Evolutionary conservation across 2,888 invertebrate species (phyloP).

Genomic region (Saturnia japonica): DNA sequence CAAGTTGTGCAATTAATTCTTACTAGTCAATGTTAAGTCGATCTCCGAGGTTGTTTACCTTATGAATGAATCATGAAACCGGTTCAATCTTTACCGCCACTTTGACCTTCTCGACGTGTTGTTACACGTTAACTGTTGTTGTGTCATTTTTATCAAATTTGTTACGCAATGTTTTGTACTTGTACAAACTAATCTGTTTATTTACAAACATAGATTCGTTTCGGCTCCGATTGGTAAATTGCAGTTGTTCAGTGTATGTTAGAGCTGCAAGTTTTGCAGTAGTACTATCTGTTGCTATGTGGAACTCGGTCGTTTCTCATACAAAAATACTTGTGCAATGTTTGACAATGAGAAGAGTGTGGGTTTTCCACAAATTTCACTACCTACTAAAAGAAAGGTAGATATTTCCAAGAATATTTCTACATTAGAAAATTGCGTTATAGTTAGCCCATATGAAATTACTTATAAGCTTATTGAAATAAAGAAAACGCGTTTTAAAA

Average conservation of each 20-base stretch:
- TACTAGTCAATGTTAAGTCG: not conserved
- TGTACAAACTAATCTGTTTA: not conserved
- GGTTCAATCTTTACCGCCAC: not conserved
- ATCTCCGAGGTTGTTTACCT: slow-evolving; percentile 12
- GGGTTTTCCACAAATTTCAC: not conserved
- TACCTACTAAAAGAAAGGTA: not conserved
- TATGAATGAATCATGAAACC: slow-evolving; percentile 7
- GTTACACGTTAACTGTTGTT: not conserved
- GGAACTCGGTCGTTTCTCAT: not conserved
- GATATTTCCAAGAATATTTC: not conserved
- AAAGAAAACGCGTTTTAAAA: too few relatives aligned
- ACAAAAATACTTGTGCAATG: not conserved
- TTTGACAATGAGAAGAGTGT: not conserved
- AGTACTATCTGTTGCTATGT: not conserved
- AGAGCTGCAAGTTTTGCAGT: not conserved
- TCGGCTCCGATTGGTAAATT: not conserved
- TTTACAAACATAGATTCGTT: not conserved
- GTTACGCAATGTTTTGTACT: not conserved
- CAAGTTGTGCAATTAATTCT: slow-evolving; percentile 4
- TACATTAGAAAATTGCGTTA: not conserved
- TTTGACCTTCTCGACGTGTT: not conserved
- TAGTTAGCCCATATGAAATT: too few relatives aligned
- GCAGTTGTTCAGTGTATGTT: not conserved
- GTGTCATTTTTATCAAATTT: not conserved
- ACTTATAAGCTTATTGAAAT: too few relatives aligned